Evolutionary conservation across 2,888 invertebrate genomes (phyloP).

Genomic region (Siphlonurus alternatus): DNA sequence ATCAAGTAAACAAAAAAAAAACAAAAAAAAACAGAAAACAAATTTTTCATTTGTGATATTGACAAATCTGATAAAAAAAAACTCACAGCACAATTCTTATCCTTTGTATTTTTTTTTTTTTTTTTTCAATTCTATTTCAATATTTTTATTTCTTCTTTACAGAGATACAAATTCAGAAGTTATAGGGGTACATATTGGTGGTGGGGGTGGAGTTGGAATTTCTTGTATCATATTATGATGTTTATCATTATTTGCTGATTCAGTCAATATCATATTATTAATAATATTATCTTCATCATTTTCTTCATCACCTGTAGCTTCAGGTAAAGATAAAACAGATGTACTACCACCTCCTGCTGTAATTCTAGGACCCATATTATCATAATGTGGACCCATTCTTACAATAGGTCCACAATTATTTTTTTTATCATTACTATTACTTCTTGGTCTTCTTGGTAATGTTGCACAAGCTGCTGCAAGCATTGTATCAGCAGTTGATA

Average conservation of each 20-base stretch:
- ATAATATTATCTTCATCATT: conserved; percentile 15
- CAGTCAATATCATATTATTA: no score
- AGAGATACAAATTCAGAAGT: conserved; percentile 28
- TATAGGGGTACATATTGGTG: conserved; percentile 36
- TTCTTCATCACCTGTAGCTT: conserved; percentile 7
- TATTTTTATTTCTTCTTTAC: conserved; percentile 11
- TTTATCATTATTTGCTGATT: background rate
- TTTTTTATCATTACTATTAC: conserved; percentile 34
- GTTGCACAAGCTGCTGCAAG: conserved; percentile 32
- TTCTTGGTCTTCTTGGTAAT: conserved; percentile 33
- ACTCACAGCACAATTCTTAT: background rate
- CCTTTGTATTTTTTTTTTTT: no score
- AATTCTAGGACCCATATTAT: conserved; percentile 79
- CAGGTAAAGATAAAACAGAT: conserved; percentile 56
- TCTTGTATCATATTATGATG: conserved; percentile 15
- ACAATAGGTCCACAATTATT: conserved; percentile 23
- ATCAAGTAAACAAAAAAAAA: background rate
- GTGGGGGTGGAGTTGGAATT: conserved; percentile 35
- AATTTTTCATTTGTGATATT: no score
- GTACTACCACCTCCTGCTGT: conserved; percentile 66
- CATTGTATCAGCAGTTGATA: conserved; percentile 67
- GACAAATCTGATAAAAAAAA: background rate
- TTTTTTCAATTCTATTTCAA: no score
- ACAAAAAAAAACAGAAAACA: no score
- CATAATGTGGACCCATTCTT: conserved; percentile 47